phyloP scores from a whole-genome alignment of 1,140 invertebrate genomes.

The Cydia fagiglandana region DNA sequence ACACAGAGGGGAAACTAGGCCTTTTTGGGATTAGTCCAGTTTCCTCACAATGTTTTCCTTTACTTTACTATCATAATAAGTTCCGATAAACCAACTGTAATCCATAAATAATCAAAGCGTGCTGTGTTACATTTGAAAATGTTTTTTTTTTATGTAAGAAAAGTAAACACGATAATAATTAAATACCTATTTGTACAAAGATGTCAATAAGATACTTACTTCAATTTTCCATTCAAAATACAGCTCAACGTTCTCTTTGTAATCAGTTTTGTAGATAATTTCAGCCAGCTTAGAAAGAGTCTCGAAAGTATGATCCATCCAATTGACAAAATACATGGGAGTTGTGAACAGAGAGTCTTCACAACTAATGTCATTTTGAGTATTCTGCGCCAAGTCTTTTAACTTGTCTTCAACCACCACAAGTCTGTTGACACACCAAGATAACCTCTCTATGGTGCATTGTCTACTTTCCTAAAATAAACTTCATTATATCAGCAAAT shows the following conservation, averaged over 20 bases:
- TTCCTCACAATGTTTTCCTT: too few species aligned
- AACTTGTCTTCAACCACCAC: slow-evolving; percentile 50
- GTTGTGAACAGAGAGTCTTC: slow-evolving; percentile 52
- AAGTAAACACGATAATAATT: too few species aligned
- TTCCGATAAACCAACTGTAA: too few species aligned
- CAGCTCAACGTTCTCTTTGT: slow-evolving; percentile 47
- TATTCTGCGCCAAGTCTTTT: slow-evolving; percentile 35
- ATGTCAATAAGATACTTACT: slow-evolving; percentile 45
- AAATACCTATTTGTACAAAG: not conserved
- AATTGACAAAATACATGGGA: slow-evolving; percentile 73
- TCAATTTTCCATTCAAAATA: slow-evolving; percentile 54
- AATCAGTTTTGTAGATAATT: slow-evolving; percentile 56
- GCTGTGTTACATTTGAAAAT: too few species aligned
- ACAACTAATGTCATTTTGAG: slow-evolving; percentile 33
- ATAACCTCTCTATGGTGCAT: slow-evolving; percentile 59
- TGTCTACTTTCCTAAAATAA: slow-evolving; percentile 62
- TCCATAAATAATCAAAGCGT: too few species aligned
- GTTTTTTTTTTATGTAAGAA: too few species aligned
- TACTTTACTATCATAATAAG: too few species aligned
- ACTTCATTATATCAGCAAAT: slow-evolving; percentile 22
- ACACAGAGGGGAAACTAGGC: too few species aligned
- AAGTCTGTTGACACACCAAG: slow-evolving; percentile 63
- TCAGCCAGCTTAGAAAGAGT: slow-evolving; percentile 57
- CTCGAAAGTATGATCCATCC: slow-evolving; percentile 75
- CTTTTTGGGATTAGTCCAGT: too few species aligned